Evolutionary conservation across 2,888 invertebrate species (phyloP).

Genomic region (Sesia bembeciformis): DNA sequence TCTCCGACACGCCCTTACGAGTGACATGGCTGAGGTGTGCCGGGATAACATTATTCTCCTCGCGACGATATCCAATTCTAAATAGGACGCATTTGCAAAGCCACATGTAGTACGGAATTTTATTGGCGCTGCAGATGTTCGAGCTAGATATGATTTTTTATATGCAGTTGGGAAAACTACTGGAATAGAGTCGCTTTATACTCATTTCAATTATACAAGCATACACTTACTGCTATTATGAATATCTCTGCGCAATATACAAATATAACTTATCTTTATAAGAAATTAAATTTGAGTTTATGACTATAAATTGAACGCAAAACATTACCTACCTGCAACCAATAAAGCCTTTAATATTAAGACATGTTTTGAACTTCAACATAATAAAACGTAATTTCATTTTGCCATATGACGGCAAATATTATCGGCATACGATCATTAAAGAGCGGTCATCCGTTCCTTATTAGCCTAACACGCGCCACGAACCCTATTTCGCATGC

Average conservation of each 20-base stretch:
- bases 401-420: constrained; percentile 39
- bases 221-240: too few species aligned
- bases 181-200: constrained; percentile 6
- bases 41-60: constrained; percentile 68
- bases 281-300: too few species aligned
- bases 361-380: background rate
- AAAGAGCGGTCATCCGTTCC: constrained; percentile 55
- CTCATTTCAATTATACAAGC: too few species aligned
- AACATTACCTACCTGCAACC: too few species aligned
- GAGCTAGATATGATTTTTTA: constrained; percentile 26
- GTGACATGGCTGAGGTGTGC: constrained; percentile 65
- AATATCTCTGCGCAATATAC: too few species aligned
- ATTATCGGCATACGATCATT: constrained; percentile 51
- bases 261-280: too few species aligned
- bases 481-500: constrained; percentile 56
- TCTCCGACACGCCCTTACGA: constrained; percentile 66
- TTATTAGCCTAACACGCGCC: constrained; percentile 66
- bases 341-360: background rate
- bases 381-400: constrained; percentile 49
- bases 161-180: constrained; percentile 8
- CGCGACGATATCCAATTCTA: constrained; percentile 61
- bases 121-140: constrained; percentile 31
- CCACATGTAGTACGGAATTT: constrained; percentile 37
- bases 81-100: constrained; percentile 63
- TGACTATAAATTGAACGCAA: too few species aligned